Evolutionary conservation across 2,888 invertebrate species (phyloP).

Genomic region (Meiosimyza decipiens): DNA sequence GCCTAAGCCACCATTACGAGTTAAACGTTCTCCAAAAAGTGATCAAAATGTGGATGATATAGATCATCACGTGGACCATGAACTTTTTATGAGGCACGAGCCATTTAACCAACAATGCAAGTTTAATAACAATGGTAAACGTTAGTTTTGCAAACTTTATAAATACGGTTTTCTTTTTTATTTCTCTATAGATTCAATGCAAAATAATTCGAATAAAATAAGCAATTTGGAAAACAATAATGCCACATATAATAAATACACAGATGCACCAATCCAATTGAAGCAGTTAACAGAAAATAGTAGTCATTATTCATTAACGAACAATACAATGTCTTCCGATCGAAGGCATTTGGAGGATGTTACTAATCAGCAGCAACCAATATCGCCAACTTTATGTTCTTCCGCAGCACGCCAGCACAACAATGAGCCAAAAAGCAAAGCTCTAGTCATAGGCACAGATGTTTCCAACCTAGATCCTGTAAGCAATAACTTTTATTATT

Average conservation of each 20-base stretch:
- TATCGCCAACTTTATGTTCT: slow-evolving; percentile 53
- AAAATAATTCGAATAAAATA: slow-evolving; percentile 44
- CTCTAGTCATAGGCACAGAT: slow-evolving; percentile 77
- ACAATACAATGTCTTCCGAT: slow-evolving; percentile 42
- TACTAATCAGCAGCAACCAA: slow-evolving; percentile 55
- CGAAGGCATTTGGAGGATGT: slow-evolving; percentile 61
- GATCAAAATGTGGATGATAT: slow-evolving; percentile 68
- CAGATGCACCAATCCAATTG: slow-evolving; percentile 61
- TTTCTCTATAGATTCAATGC: slow-evolving; percentile 24
- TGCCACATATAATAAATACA: slow-evolving; percentile 64
- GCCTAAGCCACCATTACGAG: slow-evolving; percentile 87
- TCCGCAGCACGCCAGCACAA: slow-evolving; percentile 47
- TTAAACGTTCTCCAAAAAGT: slow-evolving; percentile 83
- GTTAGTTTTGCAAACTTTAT: not conserved
- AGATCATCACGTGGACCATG: slow-evolving; percentile 61
- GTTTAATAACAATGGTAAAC: slow-evolving; percentile 20
- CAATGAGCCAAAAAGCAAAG: slow-evolving; percentile 67
- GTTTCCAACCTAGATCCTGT: slow-evolving; percentile 76
- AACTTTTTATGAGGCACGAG: slow-evolving; percentile 56
- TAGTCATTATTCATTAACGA: slow-evolving; percentile 30
- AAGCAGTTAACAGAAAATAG: slow-evolving; percentile 54
- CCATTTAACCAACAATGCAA: slow-evolving; percentile 61
- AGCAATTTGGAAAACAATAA: slow-evolving; percentile 53
- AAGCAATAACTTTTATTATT: slow-evolving; percentile 54
- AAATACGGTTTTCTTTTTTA: slow-evolving; percentile 34